phyloP scores from a whole-genome alignment of 2,113 vertebrate genomes.

The Sphyrna mokarran region DNA sequence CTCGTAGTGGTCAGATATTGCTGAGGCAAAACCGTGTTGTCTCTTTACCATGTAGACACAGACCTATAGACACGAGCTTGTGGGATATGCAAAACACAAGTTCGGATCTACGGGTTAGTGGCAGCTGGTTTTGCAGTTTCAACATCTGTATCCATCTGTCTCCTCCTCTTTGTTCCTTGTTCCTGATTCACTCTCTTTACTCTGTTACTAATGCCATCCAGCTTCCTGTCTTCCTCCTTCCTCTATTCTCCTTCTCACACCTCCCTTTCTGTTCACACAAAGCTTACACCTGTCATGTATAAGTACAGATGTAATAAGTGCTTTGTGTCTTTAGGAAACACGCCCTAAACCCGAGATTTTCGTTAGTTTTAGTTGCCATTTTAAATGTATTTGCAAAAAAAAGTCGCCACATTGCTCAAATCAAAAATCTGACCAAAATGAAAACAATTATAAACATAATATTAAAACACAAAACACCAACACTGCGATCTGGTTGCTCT shows the following conservation, averaged over 20 bases:
- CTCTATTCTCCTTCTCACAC: conserved; percentile 49
- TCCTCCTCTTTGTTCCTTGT: not conserved
- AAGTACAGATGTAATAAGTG: not conserved
- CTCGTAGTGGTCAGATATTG: not conserved
- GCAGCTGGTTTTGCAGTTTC: conserved; percentile 63
- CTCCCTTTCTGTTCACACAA: conserved; percentile 42
- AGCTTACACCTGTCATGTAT: not conserved
- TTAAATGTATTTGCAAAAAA: conserved; percentile 12
- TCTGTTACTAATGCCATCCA: conserved; percentile 45
- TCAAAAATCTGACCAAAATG: not conserved
- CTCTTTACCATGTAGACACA: conserved; percentile 76
- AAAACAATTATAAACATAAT: conserved; percentile 12
- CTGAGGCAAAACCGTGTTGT: not conserved
- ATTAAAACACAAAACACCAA: conserved; percentile 29
- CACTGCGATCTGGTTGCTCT: conserved; percentile 12
- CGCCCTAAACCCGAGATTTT: not conserved
- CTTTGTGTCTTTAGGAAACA: not conserved
- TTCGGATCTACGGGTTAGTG: conserved; percentile 99
- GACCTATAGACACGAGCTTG: conserved; percentile 99
- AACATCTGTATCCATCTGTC: not conserved
- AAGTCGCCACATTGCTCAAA: not conserved
- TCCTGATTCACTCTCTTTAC: not conserved
- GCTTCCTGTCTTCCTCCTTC: conserved; percentile 39
- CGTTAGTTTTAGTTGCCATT: not conserved
- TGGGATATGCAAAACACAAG: conserved; percentile 84